These are phyloP conservation scores for Pseudocheirus occidentalis DNA, from an alignment of 2,797 vertebrate species.

Conservation along the genomic window DNA sequence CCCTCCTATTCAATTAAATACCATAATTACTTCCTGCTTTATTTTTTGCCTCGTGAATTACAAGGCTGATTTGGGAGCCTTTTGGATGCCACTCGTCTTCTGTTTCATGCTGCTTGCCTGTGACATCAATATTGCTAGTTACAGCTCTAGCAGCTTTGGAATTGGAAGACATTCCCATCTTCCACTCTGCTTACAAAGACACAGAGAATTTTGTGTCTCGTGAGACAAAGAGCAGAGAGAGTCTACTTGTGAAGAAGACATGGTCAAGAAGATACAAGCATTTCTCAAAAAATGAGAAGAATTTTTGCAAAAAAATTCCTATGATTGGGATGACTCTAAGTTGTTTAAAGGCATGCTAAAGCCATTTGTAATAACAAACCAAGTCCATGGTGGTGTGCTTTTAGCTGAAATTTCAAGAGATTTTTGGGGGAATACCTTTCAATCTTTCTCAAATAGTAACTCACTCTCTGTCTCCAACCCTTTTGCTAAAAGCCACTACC, in stretches of 20 bases:
- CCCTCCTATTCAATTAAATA: not conserved
- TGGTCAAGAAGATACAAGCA: not conserved
- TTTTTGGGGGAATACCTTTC: constrained; percentile 30
- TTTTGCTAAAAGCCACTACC: constrained; percentile 17
- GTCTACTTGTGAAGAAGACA: not conserved
- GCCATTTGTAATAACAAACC: not conserved
- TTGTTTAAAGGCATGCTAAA: not conserved
- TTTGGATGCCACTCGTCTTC: not conserved
- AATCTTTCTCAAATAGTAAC: constrained; percentile 24
- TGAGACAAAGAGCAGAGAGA: not conserved
- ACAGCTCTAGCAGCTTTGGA: not conserved
- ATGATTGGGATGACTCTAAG: not conserved
- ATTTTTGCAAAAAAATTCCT: not conserved
- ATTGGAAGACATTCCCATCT: not conserved
- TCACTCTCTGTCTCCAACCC: not conserved
- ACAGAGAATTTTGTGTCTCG: not conserved
- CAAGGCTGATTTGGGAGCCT: not conserved
- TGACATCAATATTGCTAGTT: not conserved
- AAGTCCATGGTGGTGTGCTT: not conserved
- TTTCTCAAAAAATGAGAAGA: not conserved
- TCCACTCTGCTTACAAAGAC: not conserved
- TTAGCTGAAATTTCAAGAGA: constrained; percentile 1
- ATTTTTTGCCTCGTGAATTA: not conserved
- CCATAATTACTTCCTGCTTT: not conserved
- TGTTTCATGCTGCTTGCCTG: not conserved